Evolutionary conservation across 2,888 invertebrate species (phyloP).

Genomic region (Emmelina monodactyla): DNA sequence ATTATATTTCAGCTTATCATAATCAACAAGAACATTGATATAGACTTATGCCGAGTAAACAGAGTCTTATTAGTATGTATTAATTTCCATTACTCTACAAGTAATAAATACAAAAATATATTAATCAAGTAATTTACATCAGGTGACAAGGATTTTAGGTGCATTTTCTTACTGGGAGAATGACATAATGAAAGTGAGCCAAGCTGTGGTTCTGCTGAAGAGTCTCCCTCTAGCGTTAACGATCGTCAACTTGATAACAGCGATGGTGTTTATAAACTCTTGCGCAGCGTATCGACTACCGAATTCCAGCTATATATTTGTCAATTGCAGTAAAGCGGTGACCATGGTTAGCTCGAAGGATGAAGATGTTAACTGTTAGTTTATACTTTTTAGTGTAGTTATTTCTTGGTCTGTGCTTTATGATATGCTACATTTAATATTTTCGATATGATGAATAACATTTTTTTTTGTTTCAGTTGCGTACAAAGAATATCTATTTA

Average conservation of each 20-base stretch:
- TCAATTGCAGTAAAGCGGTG: no score
- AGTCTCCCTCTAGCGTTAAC: conserved; percentile 44
- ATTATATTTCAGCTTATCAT: conserved; percentile 28
- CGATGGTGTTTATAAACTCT: conserved; percentile 36
- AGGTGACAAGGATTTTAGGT: conserved; percentile 45
- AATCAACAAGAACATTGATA: conserved; percentile 35
- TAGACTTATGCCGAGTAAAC: conserved; percentile 45
- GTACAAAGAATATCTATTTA: conserved; percentile 31
- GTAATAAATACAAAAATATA: no score
- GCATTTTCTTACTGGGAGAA: conserved; percentile 46
- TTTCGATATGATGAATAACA: no score
- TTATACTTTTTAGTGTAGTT: no score
- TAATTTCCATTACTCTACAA: no score
- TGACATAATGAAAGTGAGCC: conserved; percentile 45
- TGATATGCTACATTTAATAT: no score
- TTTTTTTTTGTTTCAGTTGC: conserved; percentile 30
- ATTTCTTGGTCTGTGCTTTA: no score
- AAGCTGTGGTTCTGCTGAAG: conserved; percentile 39
- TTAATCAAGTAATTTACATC: conserved; percentile 12
- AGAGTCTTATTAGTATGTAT: conserved; percentile 41
- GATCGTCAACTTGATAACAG: conserved; percentile 41
- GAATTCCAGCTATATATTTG: conserved; percentile 22
- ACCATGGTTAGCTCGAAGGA: no score
- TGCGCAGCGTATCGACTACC: conserved; percentile 25
- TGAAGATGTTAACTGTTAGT: no score